Base-by-base conservation (phyloP, 92 coral and sea anemone species). In the Diadumene lineata region DNA sequence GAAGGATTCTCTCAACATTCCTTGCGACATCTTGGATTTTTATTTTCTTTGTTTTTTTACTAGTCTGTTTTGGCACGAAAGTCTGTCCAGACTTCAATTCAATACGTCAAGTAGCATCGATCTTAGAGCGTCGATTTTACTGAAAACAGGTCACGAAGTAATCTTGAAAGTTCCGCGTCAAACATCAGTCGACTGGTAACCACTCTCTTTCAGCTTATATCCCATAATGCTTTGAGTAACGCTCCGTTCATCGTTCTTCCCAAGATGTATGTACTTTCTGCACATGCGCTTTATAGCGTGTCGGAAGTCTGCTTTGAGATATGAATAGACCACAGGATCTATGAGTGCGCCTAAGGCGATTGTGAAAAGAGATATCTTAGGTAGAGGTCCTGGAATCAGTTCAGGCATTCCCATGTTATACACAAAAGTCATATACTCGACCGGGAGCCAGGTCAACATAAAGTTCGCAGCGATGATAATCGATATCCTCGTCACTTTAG, bases 341-440 rank as follows among this genome's bases (percentile, higher is more conserved):
- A 85, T 70, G 31, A 85, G 58, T 9, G 89, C 72, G 16, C 85
- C 84, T 16, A 85, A 22, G 33, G 82, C 85, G 44, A 85, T 71
- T 25, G 89, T 85, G 50, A 71, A 79, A 18, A 43, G 53, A 28
- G 89, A 79, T 50, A 85, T 57, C 27, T 53, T 79, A 1, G 78
- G 68, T 3, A 85, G 69, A 33, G 83, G 72, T 2, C 4, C 32
- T 0, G 92, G 92, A 17, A 85, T 77, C 13, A 67, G 62, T 18
- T 61, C 75, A 1, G 24, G 28, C 58, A 44, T 70, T 0, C 85
- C 82, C 43, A 79, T 50, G 28, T 69, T 75, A 7, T 13, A 8
- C 63, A 76, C 78, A 3, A 81, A 68, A 17, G 89, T 85, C 89
- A 85, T 69, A 78, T 80, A 85, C 53, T 79, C 82, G n/a, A 85